Conservation (phyloP, 2,797 vertebrate species). For the Siniperca obscura region DNA sequence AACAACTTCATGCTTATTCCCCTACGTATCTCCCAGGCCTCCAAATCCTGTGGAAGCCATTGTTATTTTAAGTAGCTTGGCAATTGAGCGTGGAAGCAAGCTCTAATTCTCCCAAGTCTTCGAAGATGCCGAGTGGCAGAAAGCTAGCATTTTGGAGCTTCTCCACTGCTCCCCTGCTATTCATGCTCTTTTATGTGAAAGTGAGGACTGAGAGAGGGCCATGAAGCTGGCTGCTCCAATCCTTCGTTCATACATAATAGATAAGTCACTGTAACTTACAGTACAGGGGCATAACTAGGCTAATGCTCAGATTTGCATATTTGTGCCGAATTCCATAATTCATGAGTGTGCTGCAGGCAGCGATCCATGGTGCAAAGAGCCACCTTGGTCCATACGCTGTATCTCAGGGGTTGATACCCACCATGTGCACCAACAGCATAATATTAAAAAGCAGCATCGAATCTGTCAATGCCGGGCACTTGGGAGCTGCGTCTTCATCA, state of each 20-base stretch:
- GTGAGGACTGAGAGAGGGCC: constrained; percentile 59
- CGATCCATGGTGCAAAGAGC: constrained; percentile 52
- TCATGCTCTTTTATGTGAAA: constrained; percentile 69
- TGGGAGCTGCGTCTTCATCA: constrained; percentile 58
- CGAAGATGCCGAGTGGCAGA: constrained; percentile 57
- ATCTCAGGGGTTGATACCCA: constrained; percentile 42
- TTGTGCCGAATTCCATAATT: constrained; percentile 83
- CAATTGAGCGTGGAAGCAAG: constrained; percentile 72
- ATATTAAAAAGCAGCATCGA: constrained; percentile 50
- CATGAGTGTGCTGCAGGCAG: constrained; percentile 72
- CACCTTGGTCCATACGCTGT: constrained; percentile 64
- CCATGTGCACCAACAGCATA: constrained; percentile 27
- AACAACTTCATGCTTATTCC: constrained; percentile 80
- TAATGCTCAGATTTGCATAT: constrained; percentile 86
- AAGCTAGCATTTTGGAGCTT: constrained; percentile 62
- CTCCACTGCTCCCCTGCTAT: constrained; percentile 52
- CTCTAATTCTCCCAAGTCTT: constrained; percentile 74
- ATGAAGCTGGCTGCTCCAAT: constrained; percentile 69
- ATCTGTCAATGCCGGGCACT: constrained; percentile 37
- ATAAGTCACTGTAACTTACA: constrained; percentile 83
- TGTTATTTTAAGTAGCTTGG: constrained; percentile 83
- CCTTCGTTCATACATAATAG: constrained; percentile 82
- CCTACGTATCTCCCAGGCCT: constrained; percentile 74
- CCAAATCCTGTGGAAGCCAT: constrained; percentile 81
- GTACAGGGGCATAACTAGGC: constrained; percentile 83